Base-by-base conservation (phyloP, 2,888 invertebrate genomes). In the Endomychus coccineus region DNA sequence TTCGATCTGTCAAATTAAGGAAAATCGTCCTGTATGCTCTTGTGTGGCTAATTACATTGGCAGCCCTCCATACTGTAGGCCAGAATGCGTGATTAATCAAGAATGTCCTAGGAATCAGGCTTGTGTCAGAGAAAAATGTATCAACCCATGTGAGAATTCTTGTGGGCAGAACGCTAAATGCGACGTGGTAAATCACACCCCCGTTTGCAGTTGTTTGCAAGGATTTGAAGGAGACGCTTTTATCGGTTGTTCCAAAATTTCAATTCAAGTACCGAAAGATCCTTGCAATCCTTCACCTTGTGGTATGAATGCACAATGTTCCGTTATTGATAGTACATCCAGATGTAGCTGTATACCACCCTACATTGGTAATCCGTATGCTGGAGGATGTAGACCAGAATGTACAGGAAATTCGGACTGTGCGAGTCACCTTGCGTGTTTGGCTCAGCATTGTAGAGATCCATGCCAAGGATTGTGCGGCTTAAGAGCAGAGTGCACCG, bases 381-480 rank as follows among this genome's bases (percentile, higher is more conserved):
- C 77, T 10, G 81, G 83, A 11, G 88, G 88, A 17, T 91, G 90
- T 55, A 74, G 83, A 44, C 89, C 89, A 2, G 90, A 90, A 67
- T 90, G 90, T 62, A 76, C 81, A 7, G 77, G 80, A 45, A 87
- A 83, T 60, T 76, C 84, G 1, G 88, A 89, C 55, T 90, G 90
- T 59, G 73, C 83, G 4, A 78, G 77, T 47, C 73, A 80, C 53
- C 66, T 85, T 43, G 80, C 87, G 21, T 90, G 89, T 59, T 71
- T 88, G 27, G 83, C 85, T 38, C 84, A 85, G 54, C 84, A 88
- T 58, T 90, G 90, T 50, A 73, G 87, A 51, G 82, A 89, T 67
- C 89, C 89, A 4, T 91, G 89, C 54, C 80, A 78, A 42, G 87
- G 88, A 36, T 73, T 85, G 33, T 91, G 91, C 56, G 90, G 89